Evolutionary conservation across 2,888 invertebrate genomes (phyloP), one percentile per base, ranked within the genome.

Genomic region (Erpobdella octoculata): DNA sequence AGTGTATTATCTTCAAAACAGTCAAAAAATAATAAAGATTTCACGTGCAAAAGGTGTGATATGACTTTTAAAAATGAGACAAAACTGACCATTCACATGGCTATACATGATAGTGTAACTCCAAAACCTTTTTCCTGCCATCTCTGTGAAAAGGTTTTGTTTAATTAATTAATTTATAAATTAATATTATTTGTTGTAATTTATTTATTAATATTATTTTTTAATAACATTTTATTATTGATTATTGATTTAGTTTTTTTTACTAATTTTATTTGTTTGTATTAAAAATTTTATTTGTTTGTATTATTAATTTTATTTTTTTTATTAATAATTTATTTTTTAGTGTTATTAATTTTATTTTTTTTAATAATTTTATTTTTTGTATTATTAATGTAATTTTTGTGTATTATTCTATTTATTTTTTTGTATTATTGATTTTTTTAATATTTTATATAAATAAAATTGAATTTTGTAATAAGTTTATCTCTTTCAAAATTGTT

Each of bases 81-180:
- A 35, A 62, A 62, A 35, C 35, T 62, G 1, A 33, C 31, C n/a
- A 8, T 31, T n/a, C 62, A 62, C 15, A 8, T 62, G 28, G 62
- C 62, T 62, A 35, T 62, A 33, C 62, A 62, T 35, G 62, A 62
- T 62, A 35, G 62, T 15, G n/a, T 62, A 3, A n/a, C 62, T 33
- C 35, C 35, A 6, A 62, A 18, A 31, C 62, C 35, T n/a, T 62
- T 62, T n/a, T 8, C 25, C 31, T 62, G 62, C 35, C 62, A 33
- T 62, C 8, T 62, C 25, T 62, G 62, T 35, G 33, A 62, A 18
- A 62, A 62, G 35, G 62, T 62, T 31, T 31, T 6, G 31, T 9
- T 28, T n/a, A 35, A 35, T 62, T 3, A 21, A 35, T 62, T n/a
- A 59, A 59, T 59, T n/a, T 15, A 41, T 41, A n/a, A 41, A 41